Evolutionary conservation across 2,888 invertebrate genomes (phyloP), one percentile per base, ranked within the genome.

Genomic region (Drosophila vallismaia): DNA sequence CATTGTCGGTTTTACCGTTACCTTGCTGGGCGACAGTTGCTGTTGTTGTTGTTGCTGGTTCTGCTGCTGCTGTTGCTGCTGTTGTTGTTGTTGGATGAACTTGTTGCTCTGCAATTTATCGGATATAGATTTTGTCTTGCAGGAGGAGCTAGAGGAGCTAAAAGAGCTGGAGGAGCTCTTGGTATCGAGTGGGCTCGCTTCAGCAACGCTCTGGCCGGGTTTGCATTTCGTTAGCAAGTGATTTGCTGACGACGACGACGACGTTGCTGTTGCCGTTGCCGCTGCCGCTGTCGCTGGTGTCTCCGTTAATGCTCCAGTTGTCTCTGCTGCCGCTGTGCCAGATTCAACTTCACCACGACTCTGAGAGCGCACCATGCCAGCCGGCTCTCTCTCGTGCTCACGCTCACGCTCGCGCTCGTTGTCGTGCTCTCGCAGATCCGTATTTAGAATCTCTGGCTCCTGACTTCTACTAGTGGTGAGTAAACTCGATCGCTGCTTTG

Each of bases 1-100:
- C 93, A 93, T 93, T 92, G 92, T 93, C 75, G 90, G 86, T 88
- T 88, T 88, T 69, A 79, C 77, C 71, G 88, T 74, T 78, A 76
- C 70, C 74, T 84, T 75, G 64, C 77, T 74, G 73, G 85, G 81
- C 71, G 76, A 74, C 52, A 64, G 74, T 63, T 71, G 69, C 28
- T 71, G 64, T 36, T 71, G 75, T 62, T 63, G 69, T 4, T 56
- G 59, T 6, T 55, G 73, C 50, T 56, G 58, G 19, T 19, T 19
- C 55, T 77, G 57, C 48, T 79, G 74, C 24, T 60, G 60, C 10
- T 76, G 79, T 14, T 78, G 76, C 4, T 77, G 78, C 24, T 77
- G 74, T n/a, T 88, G 81, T 77, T 89, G 88, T 75, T 89, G 90
- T 72, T 85, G 78, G 48, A 90, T 90, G 64, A 90, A 90, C 70